These are phyloP conservation scores for Cottus gobio DNA, from an alignment of 2,113 vertebrate genomes.

Conservation along the genomic window DNA sequence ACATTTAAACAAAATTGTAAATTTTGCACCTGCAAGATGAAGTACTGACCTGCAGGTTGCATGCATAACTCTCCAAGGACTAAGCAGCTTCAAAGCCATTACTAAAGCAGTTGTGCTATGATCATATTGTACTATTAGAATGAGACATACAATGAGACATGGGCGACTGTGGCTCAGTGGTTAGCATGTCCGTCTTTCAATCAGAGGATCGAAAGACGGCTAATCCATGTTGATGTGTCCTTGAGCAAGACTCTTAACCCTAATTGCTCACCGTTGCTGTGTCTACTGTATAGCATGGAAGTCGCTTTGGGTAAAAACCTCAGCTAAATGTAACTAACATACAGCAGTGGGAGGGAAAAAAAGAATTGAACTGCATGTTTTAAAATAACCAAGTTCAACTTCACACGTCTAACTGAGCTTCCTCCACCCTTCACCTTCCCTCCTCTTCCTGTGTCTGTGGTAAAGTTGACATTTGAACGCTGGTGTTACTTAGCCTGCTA, in stretches of 20 bases:
- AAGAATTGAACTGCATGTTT: neutral
- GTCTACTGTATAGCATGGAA: too few relatives aligned
- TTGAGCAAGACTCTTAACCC: too few relatives aligned
- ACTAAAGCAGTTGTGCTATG: neutral
- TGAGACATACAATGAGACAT: too few relatives aligned
- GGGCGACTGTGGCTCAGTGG: too few relatives aligned
- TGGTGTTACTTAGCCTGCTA: constrained; percentile 46
- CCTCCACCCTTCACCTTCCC: constrained; percentile 15
- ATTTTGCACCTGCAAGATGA: neutral
- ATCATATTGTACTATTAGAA: neutral
- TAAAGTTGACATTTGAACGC: constrained; percentile 22
- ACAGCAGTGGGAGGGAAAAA: neutral
- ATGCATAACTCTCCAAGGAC: neutral
- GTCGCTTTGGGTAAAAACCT: too few relatives aligned
- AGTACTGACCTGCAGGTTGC: neutral
- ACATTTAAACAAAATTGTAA: too few relatives aligned
- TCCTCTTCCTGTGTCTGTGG: constrained; percentile 26
- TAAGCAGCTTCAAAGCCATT: neutral
- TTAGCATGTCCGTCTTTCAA: too few relatives aligned
- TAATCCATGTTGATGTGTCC: too few relatives aligned
- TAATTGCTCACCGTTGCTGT: too few relatives aligned
- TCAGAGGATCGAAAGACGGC: too few relatives aligned
- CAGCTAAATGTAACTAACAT: too few relatives aligned
- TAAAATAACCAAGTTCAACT: neutral
- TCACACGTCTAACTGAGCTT: neutral